Evolutionary conservation across 2,888 invertebrate species (phyloP).

Genomic region (Rotaria magnacalcarata): DNA sequence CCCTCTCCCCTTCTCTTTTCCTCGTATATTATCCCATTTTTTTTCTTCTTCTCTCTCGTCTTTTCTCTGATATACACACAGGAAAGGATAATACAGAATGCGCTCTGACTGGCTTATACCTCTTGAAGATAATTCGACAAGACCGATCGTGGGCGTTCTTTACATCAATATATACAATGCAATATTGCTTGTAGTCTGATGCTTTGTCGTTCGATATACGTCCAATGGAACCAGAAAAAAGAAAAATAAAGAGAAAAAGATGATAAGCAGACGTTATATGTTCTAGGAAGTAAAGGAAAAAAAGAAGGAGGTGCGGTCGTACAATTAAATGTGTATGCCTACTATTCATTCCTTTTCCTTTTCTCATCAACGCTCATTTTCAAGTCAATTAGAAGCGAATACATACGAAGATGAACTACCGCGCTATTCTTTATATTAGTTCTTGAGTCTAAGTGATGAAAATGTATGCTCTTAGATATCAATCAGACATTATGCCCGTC

Average conservation of each 20-base stretch:
- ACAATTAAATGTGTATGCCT: neutral
- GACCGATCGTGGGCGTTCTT: neutral
- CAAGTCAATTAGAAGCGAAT: slow-evolving; percentile 18
- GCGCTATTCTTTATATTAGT: neutral
- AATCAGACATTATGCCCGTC: neutral
- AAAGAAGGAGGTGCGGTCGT: slow-evolving; percentile 5
- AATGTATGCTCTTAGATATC: neutral
- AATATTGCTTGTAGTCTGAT: neutral
- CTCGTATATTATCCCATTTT: neutral
- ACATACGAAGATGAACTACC: neutral
- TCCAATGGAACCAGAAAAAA: neutral
- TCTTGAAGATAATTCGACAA: slow-evolving; percentile 18
- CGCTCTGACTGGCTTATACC: slow-evolving; percentile 8
- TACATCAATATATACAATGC: neutral
- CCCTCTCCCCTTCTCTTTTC: neutral
- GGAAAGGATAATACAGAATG: neutral
- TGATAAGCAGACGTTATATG: neutral
- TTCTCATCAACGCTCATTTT: slow-evolving; percentile 21
- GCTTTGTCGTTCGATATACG: neutral
- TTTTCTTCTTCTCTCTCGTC: neutral
- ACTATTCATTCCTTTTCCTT: neutral
- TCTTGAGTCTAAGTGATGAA: slow-evolving; percentile 9
- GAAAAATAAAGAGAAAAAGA: neutral
- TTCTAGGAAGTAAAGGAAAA: neutral
- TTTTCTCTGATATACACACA: neutral